Conservation (phyloP, 2,113 vertebrate species). For the Pyrgilauda ruficollis region DNA sequence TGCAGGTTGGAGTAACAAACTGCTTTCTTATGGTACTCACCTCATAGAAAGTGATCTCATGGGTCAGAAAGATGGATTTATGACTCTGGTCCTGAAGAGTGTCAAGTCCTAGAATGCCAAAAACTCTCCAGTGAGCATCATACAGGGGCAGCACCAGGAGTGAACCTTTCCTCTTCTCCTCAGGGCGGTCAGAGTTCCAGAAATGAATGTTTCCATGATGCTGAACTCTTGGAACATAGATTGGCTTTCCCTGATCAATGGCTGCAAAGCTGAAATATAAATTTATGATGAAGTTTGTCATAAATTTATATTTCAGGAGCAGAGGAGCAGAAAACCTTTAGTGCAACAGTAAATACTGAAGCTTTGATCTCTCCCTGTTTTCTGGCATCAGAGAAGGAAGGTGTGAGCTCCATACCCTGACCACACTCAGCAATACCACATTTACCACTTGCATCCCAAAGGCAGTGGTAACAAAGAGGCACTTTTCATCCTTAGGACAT, state of each 20-base stretch:
- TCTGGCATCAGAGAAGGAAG: not conserved
- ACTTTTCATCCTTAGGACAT: not conserved
- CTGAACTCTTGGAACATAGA: slow-evolving; percentile 75
- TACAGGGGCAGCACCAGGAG: slow-evolving; percentile 76
- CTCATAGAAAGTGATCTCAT: slow-evolving; percentile 80
- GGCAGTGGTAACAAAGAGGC: not conserved
- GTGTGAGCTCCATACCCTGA: not conserved
- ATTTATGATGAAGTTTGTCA: not conserved
- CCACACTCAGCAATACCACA: not conserved
- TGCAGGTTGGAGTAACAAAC: not conserved
- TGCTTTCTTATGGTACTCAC: slow-evolving; percentile 27
- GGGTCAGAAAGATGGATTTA: slow-evolving; percentile 68
- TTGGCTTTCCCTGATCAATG: slow-evolving; percentile 69
- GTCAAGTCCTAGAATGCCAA: slow-evolving; percentile 77
- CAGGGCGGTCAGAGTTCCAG: slow-evolving; percentile 64
- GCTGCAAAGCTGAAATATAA: slow-evolving; percentile 71
- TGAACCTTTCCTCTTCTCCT: slow-evolving; percentile 65
- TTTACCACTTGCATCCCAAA: not conserved
- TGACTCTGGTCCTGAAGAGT: slow-evolving; percentile 67
- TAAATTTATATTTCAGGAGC: too few relatives aligned
- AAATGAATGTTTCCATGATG: slow-evolving; percentile 76
- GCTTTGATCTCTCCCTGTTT: not conserved
- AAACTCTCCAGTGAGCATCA: slow-evolving; percentile 64
- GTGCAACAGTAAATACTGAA: not conserved
- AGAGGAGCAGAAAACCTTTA: not conserved